These are phyloP conservation scores for Temnothorax nylanderi DNA, from an alignment of 1,140 invertebrate species.

Conservation along the genomic window DNA sequence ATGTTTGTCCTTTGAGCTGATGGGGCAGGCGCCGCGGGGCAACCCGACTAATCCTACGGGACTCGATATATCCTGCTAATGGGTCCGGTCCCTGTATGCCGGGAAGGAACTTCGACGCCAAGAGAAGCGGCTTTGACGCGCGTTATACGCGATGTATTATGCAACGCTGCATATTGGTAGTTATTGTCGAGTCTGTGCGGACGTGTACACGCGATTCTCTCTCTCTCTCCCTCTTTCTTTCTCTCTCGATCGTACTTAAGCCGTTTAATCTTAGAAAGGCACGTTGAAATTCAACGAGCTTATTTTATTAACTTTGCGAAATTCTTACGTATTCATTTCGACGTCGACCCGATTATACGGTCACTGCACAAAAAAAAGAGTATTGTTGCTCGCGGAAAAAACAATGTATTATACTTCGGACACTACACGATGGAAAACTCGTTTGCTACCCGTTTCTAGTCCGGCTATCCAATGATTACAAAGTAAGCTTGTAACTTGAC, in stretches of 20 bases:
- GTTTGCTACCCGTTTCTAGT: constrained; percentile 1
- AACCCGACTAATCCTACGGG: constrained; percentile 82
- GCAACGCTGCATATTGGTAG: constrained; percentile 65
- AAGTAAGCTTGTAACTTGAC: constrained; percentile 18
- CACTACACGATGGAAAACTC: neutral
- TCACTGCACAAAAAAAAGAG: neutral
- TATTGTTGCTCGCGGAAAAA: constrained; percentile 3
- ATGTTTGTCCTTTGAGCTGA: constrained; percentile 85
- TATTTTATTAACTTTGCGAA: constrained; percentile 36
- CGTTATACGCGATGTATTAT: constrained; percentile 69
- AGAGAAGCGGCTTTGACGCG: constrained; percentile 60
- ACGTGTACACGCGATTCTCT: neutral
- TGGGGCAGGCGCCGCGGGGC: constrained; percentile 77
- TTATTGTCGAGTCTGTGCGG: constrained; percentile 68
- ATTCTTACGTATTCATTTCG: neutral
- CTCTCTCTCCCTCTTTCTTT: neutral
- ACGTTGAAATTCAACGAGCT: constrained; percentile 4
- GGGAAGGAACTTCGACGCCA: constrained; percentile 66
- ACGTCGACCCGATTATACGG: neutral
- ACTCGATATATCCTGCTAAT: constrained; percentile 82
- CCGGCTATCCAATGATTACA: constrained; percentile 16
- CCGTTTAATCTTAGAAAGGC: neutral
- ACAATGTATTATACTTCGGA: constrained; percentile 18
- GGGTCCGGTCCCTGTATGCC: constrained; percentile 75
- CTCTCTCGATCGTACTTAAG: neutral